Evolutionary conservation across 2,888 invertebrate genomes (phyloP), one percentile per base, ranked within the genome.

Genomic region (Trichogramma dendrolimi): DNA sequence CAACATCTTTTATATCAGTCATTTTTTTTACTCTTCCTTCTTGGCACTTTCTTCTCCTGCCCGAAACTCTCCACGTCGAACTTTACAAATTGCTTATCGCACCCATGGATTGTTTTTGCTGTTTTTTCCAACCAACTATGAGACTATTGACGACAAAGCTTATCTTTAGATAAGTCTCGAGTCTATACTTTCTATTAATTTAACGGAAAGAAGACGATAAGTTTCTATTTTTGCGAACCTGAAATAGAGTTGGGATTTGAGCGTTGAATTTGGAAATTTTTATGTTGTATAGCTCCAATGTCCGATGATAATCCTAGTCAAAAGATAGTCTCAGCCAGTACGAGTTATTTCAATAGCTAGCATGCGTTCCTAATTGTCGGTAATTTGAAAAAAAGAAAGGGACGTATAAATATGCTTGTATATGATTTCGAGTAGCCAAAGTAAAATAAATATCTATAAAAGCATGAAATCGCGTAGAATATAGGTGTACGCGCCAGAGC

Each of bases 51-150:
- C 66, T 67, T 67, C 67, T 69, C 41, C 66, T 63, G 57, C 53
- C 59, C 57, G 39, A 14, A 6, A 49, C 10, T n/a, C 10, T 14
- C 10, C 5, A 41, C 54, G 56, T 63, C 67, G 68, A 72, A 72
- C 68, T 67, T 73, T 76, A 78, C 78, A 78, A 78, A 78, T 78
- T 78, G 75, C 74, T 77, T 76, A 77, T 76, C 77, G 72, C 52
- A 38, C 27, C 46, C n/a, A 11, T 52, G 41, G 55, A 39, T 57
- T 60, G 50, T 27, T 27, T 27, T 27, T 27, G 27, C 27, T 27
- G 27, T 27, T 27, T 27, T 27, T 27, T 27, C 27, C 27, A 2
- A 2, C 27, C 27, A 27, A 27, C 27, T 27, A 27, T 27, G 3
- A 27, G 27, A 27, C 27, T 27, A 27, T 27, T 27, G 27, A 27